These are phyloP conservation scores for Cyrtodaria siliqua DNA, from an alignment of 2,888 invertebrate species.

Conservation along the genomic window DNA sequence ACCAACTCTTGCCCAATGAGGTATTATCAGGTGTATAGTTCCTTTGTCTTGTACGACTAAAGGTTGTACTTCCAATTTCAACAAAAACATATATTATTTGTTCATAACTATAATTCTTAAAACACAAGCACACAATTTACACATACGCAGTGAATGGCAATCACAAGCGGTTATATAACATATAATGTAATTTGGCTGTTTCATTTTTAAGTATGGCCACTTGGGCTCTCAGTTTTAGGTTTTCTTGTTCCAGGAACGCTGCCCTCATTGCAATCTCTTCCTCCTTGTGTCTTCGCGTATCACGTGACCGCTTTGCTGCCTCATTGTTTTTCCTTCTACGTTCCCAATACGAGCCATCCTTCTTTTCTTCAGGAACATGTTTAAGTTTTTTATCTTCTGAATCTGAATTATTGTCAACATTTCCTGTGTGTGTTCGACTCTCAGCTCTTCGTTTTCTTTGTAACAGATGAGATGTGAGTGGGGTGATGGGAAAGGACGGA, in stretches of 20 bases:
- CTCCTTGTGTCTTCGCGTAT: constrained; percentile 77
- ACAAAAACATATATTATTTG: too few relatives aligned
- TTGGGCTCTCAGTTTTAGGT: constrained; percentile 79
- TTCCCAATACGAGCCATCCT: constrained; percentile 80
- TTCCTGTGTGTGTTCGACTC: constrained; percentile 51
- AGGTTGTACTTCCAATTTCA: too few relatives aligned
- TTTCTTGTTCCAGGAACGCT: constrained; percentile 80
- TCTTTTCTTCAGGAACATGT: constrained; percentile 77
- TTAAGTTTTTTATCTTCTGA: constrained; percentile 66
- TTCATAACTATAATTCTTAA: too few relatives aligned
- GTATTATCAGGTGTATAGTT: constrained; percentile 43
- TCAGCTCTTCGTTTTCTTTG: constrained; percentile 79
- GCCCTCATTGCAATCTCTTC: constrained; percentile 81
- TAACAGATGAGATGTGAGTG: constrained; percentile 78
- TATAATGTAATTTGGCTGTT: constrained; percentile 80
- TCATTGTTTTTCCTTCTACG: constrained; percentile 81
- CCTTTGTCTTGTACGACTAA: constrained; percentile 11
- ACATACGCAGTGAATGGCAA: background rate
- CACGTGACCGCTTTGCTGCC: constrained; percentile 80
- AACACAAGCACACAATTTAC: too few relatives aligned
- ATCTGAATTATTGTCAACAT: constrained; percentile 35
- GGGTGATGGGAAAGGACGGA: constrained; percentile 74
- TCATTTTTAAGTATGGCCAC: constrained; percentile 80
- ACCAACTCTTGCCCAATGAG: too few relatives aligned
- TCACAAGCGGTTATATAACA: constrained; percentile 78